Evolutionary conservation across 2,888 invertebrate genomes (phyloP).

Genomic region (Atherix ibis): DNA sequence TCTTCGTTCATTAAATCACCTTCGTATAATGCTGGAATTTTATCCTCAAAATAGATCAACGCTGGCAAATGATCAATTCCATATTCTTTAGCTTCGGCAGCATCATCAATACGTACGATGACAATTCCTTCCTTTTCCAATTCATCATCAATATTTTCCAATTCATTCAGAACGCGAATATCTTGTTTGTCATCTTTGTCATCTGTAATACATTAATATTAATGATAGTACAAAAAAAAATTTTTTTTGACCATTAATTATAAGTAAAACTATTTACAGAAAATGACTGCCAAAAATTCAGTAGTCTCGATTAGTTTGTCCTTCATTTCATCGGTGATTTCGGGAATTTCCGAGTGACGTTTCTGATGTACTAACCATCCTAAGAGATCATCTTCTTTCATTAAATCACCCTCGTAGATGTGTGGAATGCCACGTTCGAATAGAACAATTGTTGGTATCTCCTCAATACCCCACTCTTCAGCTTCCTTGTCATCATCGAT

Average conservation of each 20-base stretch:
- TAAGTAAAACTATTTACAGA: constrained; percentile 50
- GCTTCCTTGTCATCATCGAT: constrained; percentile 79
- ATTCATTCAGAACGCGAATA: constrained; percentile 68
- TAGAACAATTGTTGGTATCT: constrained; percentile 64
- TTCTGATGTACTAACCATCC: constrained; percentile 87
- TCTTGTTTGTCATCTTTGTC: constrained; percentile 84
- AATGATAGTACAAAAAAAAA: too few relatives aligned
- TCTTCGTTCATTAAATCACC: constrained; percentile 85
- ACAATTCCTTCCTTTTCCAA: constrained; percentile 79
- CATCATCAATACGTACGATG: constrained; percentile 78
- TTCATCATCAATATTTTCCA: constrained; percentile 87
- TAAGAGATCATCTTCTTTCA: constrained; percentile 77
- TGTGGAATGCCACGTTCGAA: constrained; percentile 60
- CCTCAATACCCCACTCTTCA: constrained; percentile 75
- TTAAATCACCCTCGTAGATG: constrained; percentile 66
- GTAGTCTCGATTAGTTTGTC: constrained; percentile 70
- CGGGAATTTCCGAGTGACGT: constrained; percentile 78
- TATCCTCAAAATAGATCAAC: constrained; percentile 78
- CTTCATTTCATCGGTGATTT: constrained; percentile 87
- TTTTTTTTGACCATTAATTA: neutral
- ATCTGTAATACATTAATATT: too few relatives aligned
- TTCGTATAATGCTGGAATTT: constrained; percentile 81
- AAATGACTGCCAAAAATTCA: constrained; percentile 72
- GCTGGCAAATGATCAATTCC: constrained; percentile 71
- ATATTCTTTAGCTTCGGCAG: constrained; percentile 77